These are phyloP conservation scores for Colletes gigas DNA, from an alignment of 1,140 invertebrate genomes.

Conservation along the genomic window DNA sequence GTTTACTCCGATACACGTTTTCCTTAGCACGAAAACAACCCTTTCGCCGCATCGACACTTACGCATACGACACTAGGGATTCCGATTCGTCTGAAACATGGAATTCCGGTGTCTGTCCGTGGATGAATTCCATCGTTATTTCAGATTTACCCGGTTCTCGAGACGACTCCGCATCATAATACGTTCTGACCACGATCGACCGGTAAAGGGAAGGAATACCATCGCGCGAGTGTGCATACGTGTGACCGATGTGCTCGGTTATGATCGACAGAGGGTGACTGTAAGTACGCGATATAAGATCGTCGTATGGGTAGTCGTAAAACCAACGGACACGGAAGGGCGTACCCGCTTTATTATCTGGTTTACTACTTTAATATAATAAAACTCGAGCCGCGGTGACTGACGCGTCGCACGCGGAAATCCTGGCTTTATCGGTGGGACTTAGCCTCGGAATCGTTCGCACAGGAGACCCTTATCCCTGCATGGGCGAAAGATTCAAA, in stretches of 20 bases:
- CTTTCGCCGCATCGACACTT: too few relatives aligned
- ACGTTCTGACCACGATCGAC: conserved; percentile 35
- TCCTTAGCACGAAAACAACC: too few relatives aligned
- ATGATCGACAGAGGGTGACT: conserved; percentile 61
- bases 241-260: conserved; percentile 54
- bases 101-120: too few relatives aligned
- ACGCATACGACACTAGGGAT: too few relatives aligned
- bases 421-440: conserved; percentile 54
- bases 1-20: too few relatives aligned
- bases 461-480: not conserved
- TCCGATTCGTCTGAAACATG: too few relatives aligned
- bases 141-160: conserved; percentile 26
- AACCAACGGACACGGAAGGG: conserved; percentile 58
- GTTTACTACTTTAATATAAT: conserved; percentile 72
- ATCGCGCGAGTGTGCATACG: conserved; percentile 32
- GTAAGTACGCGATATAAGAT: conserved; percentile 70
- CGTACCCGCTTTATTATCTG: conserved; percentile 69
- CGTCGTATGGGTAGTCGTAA: conserved; percentile 62
- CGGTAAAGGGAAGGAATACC: not conserved
- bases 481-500: not conserved
- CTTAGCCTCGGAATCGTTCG: conserved; percentile 31
- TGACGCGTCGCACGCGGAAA: conserved; percentile 59
- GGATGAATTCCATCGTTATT: not conserved
- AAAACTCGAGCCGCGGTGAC: conserved; percentile 63
- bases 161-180: conserved; percentile 20